Evolutionary conservation across 2,113 vertebrate genomes (phyloP).

Genomic region (Tragelaphus imberbis): DNA sequence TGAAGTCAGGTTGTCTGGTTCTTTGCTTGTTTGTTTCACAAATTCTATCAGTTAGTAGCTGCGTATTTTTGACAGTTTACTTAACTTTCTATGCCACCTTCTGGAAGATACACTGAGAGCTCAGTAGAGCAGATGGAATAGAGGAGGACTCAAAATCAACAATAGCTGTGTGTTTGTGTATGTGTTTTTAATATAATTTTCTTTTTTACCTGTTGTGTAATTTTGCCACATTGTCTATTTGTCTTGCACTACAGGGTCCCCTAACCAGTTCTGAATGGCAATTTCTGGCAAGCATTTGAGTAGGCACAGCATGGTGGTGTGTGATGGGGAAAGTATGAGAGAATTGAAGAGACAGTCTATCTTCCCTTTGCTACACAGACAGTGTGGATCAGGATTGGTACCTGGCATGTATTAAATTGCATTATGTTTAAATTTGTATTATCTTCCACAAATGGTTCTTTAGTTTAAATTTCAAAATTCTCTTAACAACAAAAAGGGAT

Average conservation of each 20-base stretch:
- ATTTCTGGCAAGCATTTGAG: neutral
- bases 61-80: neutral
- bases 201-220: neutral
- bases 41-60: neutral
- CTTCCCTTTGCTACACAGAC: neutral
- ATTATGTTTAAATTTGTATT: neutral
- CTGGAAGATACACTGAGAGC: neutral
- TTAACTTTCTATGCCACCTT: neutral
- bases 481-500: neutral
- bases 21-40: neutral
- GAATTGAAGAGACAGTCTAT: neutral
- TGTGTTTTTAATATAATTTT: neutral
- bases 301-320: rapidly evolving
- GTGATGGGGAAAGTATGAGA: neutral
- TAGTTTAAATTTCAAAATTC: neutral
- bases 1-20: neutral
- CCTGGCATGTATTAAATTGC: neutral
- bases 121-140: neutral
- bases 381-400: neutral
- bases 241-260: rapidly evolving
- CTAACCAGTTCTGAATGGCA: rapidly evolving
- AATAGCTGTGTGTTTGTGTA: neutral
- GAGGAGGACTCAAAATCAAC: neutral
- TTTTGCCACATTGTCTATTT: neutral
- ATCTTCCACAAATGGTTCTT: neutral